These are phyloP conservation scores for Volucella zonaria DNA, from an alignment of 2,888 invertebrate species.

Conservation along the genomic window DNA sequence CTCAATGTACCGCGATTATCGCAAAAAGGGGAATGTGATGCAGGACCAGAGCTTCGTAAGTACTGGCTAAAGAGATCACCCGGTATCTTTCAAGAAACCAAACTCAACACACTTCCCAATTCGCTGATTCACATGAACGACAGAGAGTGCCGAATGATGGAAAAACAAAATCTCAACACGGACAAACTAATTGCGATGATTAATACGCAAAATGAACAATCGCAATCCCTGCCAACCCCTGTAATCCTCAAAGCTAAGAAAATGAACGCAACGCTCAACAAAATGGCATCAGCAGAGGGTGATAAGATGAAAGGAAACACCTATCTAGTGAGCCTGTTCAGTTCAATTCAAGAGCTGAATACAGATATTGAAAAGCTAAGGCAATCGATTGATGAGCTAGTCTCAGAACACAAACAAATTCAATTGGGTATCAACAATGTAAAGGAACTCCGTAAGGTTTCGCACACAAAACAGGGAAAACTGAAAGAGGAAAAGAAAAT, in stretches of 20 bases:
- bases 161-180: conserved; percentile 27
- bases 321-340: conserved; percentile 38
- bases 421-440: conserved; percentile 74
- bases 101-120: conserved; percentile 74
- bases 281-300: conserved; percentile 56
- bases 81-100: conserved; percentile 75
- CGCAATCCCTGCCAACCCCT: conserved; percentile 21
- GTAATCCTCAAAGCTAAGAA: conserved; percentile 34
- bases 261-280: conserved; percentile 27
- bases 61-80: conserved; percentile 76
- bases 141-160: conserved; percentile 60
- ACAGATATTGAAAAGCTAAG: conserved; percentile 79
- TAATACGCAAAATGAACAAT: conserved; percentile 53
- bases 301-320: conserved; percentile 48
- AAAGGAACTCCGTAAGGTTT: conserved; percentile 79
- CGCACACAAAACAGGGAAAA: conserved; percentile 81
- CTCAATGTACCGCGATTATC: conserved; percentile 79
- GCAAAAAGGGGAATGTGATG: conserved; percentile 57
- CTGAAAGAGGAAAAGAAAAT: conserved; percentile 83
- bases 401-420: conserved; percentile 75
- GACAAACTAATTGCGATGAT: conserved; percentile 60
- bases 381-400: conserved; percentile 80
- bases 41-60: conserved; percentile 69
- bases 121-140: conserved; percentile 76
- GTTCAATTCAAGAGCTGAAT: conserved; percentile 60